phyloP scores from a whole-genome alignment of 2,797 vertebrate species.

The Sebastes jordani region DNA sequence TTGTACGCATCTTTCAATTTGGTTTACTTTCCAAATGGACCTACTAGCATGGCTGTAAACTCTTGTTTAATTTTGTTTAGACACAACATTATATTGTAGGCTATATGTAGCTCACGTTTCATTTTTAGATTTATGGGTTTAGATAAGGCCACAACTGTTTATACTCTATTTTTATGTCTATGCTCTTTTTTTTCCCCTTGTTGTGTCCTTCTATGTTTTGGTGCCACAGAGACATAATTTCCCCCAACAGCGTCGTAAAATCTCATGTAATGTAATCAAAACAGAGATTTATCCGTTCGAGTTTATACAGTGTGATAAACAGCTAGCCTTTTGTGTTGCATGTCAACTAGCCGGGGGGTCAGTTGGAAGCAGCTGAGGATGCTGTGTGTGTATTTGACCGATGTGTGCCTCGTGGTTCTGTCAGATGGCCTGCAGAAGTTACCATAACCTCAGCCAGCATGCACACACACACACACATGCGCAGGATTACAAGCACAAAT shows the following conservation, averaged over 20 bases:
- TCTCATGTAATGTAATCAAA: conserved; percentile 7
- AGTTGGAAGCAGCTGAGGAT: background rate
- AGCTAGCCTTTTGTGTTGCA: background rate
- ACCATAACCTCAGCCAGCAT: background rate
- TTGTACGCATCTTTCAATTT: background rate
- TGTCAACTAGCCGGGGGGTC: background rate
- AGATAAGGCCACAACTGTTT: background rate
- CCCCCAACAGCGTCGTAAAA: background rate
- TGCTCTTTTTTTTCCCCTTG: background rate
- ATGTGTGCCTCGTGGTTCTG: background rate
- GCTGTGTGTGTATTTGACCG: conserved; percentile 1
- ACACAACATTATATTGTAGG: background rate
- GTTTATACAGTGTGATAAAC: conserved; percentile 1
- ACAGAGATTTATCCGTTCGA: background rate
- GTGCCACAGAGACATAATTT: background rate
- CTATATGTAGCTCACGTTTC: background rate
- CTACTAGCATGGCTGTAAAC: background rate
- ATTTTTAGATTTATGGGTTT: background rate
- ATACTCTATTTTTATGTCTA: background rate
- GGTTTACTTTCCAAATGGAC: background rate
- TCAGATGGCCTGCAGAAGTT: background rate
- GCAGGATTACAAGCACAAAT: background rate
- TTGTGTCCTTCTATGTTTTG: background rate
- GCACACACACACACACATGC: background rate
- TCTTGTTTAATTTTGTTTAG: background rate